A percentile compares a stretch with the other conserved stretches of the same genome.
Evolutionary conservation across 2,113 vertebrate genomes (phyloP).

Genomic region (Gallinago jamesoni): DNA sequence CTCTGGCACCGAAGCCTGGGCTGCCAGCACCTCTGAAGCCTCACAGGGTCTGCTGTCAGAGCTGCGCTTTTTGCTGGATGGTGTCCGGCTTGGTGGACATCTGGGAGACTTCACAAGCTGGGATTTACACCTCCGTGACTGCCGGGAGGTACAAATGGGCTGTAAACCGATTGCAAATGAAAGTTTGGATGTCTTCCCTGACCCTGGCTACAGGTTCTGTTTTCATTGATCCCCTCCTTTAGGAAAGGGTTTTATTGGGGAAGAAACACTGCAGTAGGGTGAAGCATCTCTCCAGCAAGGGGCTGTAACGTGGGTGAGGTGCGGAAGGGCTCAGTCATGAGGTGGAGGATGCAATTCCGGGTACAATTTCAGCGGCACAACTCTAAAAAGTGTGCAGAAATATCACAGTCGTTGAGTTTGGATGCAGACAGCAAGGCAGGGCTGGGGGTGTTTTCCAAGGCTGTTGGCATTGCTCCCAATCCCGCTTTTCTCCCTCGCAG

Average conservation of each 20-base stretch:
- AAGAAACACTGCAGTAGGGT: background rate
- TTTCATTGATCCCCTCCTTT: background rate
- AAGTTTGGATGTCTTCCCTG: background rate
- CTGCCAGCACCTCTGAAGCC: fast-evolving
- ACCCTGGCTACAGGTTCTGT: background rate
- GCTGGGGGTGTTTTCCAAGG: background rate
- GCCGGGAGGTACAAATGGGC: background rate
- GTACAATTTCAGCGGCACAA: background rate
- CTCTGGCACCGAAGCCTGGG: background rate
- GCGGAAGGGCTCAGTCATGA: background rate
- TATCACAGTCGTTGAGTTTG: background rate
- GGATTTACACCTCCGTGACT: background rate
- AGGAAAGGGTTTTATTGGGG: background rate
- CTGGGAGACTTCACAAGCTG: background rate
- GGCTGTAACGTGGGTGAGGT: background rate
- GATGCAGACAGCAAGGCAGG: background rate
- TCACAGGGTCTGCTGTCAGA: background rate
- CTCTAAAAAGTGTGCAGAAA: background rate
- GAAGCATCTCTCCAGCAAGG: fast-evolving
- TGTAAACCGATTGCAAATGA: background rate
- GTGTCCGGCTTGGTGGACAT: background rate
- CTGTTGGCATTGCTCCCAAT: background rate
- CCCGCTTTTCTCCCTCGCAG: background rate
- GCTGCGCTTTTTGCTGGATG: fast-evolving
- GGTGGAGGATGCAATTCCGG: background rate